Percentiles rank a stretch among this genome's conserved stretches.
phyloP scores from a whole-genome alignment of 2,113 vertebrate species.

The Nothoprocta pentlandii region DNA sequence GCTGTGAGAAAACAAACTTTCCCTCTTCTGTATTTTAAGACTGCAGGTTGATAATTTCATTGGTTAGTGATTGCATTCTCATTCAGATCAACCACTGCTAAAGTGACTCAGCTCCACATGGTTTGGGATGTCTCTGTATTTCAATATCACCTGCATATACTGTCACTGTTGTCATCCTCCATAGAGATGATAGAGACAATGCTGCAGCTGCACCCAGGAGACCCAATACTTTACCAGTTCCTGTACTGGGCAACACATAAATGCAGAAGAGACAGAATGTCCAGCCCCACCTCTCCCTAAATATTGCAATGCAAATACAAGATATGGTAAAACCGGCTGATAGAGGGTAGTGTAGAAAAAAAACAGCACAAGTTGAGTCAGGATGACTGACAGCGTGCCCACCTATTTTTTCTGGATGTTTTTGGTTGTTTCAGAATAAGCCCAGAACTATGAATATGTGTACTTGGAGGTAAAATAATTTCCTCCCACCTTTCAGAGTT shows the following conservation, averaged over 20 bases:
- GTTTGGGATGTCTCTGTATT: background rate
- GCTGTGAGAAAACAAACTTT: background rate
- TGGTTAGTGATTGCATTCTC: background rate
- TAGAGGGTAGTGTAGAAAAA: background rate
- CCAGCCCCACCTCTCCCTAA: background rate
- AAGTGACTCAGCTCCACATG: background rate
- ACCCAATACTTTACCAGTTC: accelerated
- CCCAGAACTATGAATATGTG: slow-evolving; percentile 13
- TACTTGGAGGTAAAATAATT: background rate
- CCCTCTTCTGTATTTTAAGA: background rate
- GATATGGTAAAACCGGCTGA: background rate
- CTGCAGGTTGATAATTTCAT: background rate
- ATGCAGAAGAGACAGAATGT: background rate
- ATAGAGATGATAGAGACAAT: background rate
- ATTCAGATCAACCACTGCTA: background rate
- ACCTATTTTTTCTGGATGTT: slow-evolving; percentile 40
- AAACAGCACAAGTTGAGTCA: slow-evolving; percentile 5
- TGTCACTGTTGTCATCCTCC: background rate
- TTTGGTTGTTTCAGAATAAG: slow-evolving; percentile 21
- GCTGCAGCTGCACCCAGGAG: background rate
- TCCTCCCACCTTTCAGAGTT: background rate
- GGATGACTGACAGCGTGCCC: background rate
- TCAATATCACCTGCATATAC: background rate
- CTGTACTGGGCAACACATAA: background rate
- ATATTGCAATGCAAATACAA: background rate